Conservation (phyloP, 2,888 invertebrate genomes). For the Odontothrips loti region DNA sequence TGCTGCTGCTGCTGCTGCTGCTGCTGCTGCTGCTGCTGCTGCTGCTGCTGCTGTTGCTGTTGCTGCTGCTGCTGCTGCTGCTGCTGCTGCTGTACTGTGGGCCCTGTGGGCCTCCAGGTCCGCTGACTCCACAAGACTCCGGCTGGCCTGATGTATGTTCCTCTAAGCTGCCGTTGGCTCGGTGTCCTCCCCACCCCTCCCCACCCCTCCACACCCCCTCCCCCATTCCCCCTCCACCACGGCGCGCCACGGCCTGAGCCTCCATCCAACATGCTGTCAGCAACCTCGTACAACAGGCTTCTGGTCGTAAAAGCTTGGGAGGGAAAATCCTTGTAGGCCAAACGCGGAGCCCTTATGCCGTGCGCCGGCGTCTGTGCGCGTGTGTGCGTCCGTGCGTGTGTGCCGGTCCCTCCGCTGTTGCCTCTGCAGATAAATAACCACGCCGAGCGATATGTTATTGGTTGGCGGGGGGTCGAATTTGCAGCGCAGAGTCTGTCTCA, state of each 20-base stretch:
- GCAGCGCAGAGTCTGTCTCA: background rate
- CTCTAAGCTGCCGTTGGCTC: background rate
- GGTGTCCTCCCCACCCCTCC: background rate
- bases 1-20: too few relatives aligned
- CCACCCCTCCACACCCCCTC: too few relatives aligned
- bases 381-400: too few relatives aligned
- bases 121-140: background rate
- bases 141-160: slow-evolving; percentile 11
- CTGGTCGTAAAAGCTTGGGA: slow-evolving; percentile 5
- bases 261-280: slow-evolving; percentile 7
- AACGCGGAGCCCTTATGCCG: background rate
- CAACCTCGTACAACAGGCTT: background rate
- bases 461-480: background rate
- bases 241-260: background rate
- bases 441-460: background rate
- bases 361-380: too few relatives aligned
- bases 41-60: too few relatives aligned
- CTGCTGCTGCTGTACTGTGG: too few relatives aligned
- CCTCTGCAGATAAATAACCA: background rate
- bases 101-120: background rate
- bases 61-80: too few relatives aligned
- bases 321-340: slow-evolving; percentile 4
- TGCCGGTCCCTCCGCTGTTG: too few relatives aligned
- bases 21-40: too few relatives aligned
- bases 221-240: background rate